These are phyloP conservation scores for Argyrosomus regius DNA, from an alignment of 2,797 vertebrate genomes.

Conservation along the genomic window DNA sequence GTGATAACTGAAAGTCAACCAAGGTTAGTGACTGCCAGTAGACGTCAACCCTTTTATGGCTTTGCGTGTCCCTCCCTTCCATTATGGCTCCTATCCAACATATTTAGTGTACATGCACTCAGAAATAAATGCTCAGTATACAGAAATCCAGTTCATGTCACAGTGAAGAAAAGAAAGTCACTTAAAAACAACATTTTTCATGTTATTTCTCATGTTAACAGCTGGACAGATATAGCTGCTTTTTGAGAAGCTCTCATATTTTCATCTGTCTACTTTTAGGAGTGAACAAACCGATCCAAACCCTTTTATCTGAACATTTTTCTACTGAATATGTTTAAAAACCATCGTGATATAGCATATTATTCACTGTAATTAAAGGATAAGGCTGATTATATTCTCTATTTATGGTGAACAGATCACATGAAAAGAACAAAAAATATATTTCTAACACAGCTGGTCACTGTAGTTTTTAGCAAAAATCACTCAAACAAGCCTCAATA, in stretches of 20 bases:
- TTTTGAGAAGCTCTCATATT: background rate
- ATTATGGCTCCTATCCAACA: conserved; percentile 55
- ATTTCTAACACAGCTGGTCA: background rate
- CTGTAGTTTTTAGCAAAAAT: background rate
- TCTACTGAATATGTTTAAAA: background rate
- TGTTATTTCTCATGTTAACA: background rate
- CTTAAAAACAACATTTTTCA: background rate
- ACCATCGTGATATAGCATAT: background rate
- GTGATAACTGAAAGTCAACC: conserved; percentile 58
- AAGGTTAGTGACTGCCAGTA: conserved; percentile 61
- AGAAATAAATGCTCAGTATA: conserved; percentile 11
- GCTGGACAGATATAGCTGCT: background rate
- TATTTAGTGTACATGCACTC: conserved; percentile 38
- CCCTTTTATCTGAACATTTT: background rate
- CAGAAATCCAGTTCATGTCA: background rate
- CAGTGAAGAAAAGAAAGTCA: background rate
- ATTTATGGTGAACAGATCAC: background rate
- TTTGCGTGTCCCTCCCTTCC: conserved; percentile 12
- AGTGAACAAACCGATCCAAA: background rate
- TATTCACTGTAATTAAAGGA: background rate
- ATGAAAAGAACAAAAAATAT: background rate
- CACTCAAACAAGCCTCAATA: background rate
- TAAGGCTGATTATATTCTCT: background rate
- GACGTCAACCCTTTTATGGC: conserved; percentile 52
- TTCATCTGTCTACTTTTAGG: background rate